Evolutionary conservation across 2,888 invertebrate species (phyloP), one percentile per base, ranked within the genome.

Genomic region (Xanthorhoe spadicearia): DNA sequence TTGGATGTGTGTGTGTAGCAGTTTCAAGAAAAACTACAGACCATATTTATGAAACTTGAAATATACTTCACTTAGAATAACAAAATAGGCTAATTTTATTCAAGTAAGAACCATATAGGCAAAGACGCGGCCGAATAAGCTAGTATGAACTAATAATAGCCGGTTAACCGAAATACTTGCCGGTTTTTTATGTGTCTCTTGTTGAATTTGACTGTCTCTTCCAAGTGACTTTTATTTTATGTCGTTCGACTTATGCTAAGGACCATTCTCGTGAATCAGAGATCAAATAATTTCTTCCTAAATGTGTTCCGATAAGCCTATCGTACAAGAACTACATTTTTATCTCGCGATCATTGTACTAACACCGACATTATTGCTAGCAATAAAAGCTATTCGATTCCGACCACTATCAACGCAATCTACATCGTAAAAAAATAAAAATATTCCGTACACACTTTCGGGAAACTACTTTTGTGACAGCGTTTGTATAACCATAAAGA

Each of bases 301-400:
- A 50, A 23, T 18, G 28, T n/a, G 15, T 17, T 50, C 19, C 38
- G 55, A 55, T 62, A 57, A 63, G 49, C 18, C 5, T 53, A 52
- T 61, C n/a, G 6, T 17, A 55, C 17, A 48, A 61, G 18, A 49
- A 60, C 55, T 64, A 64, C 60, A 66, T 55, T 63, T 61, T 68
- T 68, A 69, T 71, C 66, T 61, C n/a, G 17, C 51, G 17, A 69
- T 70, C 68, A 68, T 69, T 74, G 69, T 64, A 66, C 67, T 61
- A 69, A 70, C 65, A 62, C 67, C 67, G 55, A 57, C 28, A 67
- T 70, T 66, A 64, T 69, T 60, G 64, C 66, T 54, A 69, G 68
- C 53, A 56, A 73, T 78, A 76, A 75, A 66, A 70, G 64, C 71
- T 68, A 69, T 77, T 77, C 68, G 72, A 76, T 76, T 77, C 64